These are phyloP conservation scores for Isaurus tuberculatus DNA, from an alignment of 92 coral and sea anemone genomes.

Conservation along the genomic window DNA sequence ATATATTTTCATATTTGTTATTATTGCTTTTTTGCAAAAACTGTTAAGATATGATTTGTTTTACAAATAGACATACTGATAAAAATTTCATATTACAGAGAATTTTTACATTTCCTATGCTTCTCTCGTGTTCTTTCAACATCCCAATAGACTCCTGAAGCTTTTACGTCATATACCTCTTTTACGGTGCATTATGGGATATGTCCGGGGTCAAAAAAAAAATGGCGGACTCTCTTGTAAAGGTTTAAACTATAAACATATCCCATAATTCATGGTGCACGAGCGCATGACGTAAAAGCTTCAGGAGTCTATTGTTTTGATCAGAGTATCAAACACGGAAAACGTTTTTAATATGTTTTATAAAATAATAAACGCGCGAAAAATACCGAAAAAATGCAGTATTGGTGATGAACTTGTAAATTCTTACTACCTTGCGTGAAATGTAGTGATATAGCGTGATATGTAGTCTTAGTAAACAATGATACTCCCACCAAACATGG, in stretches of 20 bases:
- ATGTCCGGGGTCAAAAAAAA: background rate
- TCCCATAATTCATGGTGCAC: background rate
- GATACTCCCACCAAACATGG: background rate
- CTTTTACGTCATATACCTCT: background rate
- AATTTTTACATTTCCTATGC: background rate
- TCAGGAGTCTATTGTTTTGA: background rate
- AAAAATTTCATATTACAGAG: conserved; percentile 13
- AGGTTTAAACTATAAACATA: background rate
- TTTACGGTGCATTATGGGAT: background rate
- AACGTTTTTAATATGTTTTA: background rate
- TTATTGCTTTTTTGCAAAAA: conserved; percentile 18
- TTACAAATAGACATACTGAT: conserved; percentile 20
- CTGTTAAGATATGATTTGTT: conserved; percentile 7
- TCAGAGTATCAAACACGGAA: background rate
- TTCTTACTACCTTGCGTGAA: background rate
- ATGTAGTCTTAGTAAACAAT: background rate
- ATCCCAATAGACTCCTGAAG: background rate
- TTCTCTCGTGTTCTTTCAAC: background rate
- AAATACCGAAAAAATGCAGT: background rate
- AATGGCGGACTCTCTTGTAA: background rate
- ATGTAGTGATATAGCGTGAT: background rate
- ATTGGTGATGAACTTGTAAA: background rate
- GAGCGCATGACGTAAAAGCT: background rate
- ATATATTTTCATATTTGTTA: conserved; percentile 16
- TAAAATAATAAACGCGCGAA: background rate